Evolutionary conservation across 2,888 invertebrate genomes (phyloP), one percentile per base, ranked within the genome.

Genomic region (Choreutis nemorana): DNA sequence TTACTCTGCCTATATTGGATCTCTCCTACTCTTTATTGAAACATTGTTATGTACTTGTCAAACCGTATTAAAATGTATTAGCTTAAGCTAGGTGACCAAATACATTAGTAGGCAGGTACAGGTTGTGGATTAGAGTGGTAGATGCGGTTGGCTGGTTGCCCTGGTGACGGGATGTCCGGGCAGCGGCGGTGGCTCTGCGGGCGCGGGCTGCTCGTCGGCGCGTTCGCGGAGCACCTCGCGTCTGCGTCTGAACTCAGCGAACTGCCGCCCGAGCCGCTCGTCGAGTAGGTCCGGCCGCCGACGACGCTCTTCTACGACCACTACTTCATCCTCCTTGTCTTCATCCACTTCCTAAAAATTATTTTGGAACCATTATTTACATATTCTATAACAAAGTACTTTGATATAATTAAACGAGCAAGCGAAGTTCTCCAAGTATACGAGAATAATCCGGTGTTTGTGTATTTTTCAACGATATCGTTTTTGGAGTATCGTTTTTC

Each of bases 261-360:
- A 83, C 54, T 81, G 80, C 31, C 73, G 65, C 40, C 81, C 80
- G 18, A 82, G 59, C 38, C 67, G 70, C 28, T 75, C 52, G 50
- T 81, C 82, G 1, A 81, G 73, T 42, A 81, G 64, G 40, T 81
- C 80, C 5, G 71, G 75, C 15, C 70, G 60, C 3, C 78, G 62
- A 31, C 67, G 57, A 25, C 54, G 49, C 40, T 52, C 53, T 29
- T 52, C 53, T 7, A 34, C 31, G 23, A 36, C 5, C 23, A 29
- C 30, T 11, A 11, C 31, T 30, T 75, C 78, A 24, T 81, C 80
- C 7, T 77, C 63, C 40, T 79, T 82, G 22, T 86, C 86, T 50
- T 87, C 87, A 45, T 87, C 87, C 10, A 88, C 87, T 66, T 88
- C 88, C 83, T 87, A 67, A 1, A 39, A 44, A 11, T 20, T 16